phyloP scores from a whole-genome alignment of 1,140 invertebrate species.

The Bombus terrestris region DNA sequence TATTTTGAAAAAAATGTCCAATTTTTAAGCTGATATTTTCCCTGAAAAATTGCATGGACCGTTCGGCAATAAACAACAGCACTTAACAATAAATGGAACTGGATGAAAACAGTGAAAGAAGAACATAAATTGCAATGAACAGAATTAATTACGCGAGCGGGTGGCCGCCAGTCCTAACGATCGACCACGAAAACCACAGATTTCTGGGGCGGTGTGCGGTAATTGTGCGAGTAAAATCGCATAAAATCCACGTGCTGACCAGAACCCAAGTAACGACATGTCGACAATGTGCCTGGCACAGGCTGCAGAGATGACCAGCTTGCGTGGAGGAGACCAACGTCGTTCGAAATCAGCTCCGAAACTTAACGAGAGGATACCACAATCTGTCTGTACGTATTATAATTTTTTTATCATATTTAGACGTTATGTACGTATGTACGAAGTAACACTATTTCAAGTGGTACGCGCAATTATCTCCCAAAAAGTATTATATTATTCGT shows the following conservation, averaged over 20 bases:
- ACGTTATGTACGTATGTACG: too few species aligned
- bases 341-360: constrained; percentile 28
- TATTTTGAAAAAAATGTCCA: too few species aligned
- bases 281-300: constrained; percentile 38
- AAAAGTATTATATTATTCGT: too few species aligned
- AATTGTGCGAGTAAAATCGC: constrained; percentile 74
- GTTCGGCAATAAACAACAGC: not conserved
- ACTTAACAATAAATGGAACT: not conserved
- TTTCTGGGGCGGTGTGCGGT: constrained; percentile 36
- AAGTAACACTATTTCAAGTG: too few species aligned
- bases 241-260: constrained; percentile 63
- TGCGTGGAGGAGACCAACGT: constrained; percentile 31
- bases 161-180: constrained; percentile 19
- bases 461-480: too few species aligned
- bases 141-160: constrained; percentile 47
- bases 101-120: not conserved
- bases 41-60: not conserved
- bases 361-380: not conserved
- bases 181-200: constrained; percentile 25
- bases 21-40: not conserved
- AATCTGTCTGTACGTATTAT: not conserved
- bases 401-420: too few species aligned
- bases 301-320: constrained; percentile 43
- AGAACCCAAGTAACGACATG: constrained; percentile 49
- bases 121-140: constrained; percentile 11